A percentile compares a stretch with the other conserved stretches of the same genome.
These are phyloP conservation scores for Pseudomyrmex flavicornis DNA, from an alignment of 1,140 invertebrate species.

Conservation along the genomic window DNA sequence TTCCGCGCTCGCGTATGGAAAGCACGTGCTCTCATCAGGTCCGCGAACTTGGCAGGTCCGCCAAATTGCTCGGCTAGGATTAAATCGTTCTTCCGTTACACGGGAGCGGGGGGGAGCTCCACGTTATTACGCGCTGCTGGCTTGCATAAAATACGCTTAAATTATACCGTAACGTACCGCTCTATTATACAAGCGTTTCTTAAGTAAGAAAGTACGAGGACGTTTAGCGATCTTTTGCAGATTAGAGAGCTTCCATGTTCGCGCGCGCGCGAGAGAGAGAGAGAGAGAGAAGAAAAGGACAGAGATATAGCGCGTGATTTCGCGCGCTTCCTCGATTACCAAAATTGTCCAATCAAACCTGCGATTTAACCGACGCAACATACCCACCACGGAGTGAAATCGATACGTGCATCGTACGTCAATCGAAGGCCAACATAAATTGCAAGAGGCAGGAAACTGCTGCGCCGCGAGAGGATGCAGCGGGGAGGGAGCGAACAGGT, in stretches of 20 bases:
- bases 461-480: conserved; percentile 21
- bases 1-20: conserved; percentile 63
- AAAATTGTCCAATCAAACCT: conserved; percentile 59
- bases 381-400: conserved; percentile 16
- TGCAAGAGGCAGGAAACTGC: conserved; percentile 28
- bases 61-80: conserved; percentile 68
- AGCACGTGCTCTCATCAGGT: conserved; percentile 69
- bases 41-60: conserved; percentile 68
- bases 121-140: conserved; percentile 40
- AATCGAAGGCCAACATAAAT: conserved; percentile 52
- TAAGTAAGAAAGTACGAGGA: conserved; percentile 37
- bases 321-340: conserved; percentile 34
- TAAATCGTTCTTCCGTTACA: conserved; percentile 70
- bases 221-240: conserved; percentile 55
- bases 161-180: conserved; percentile 48
- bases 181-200: conserved; percentile 49
- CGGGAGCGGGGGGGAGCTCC: not conserved
- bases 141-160: conserved; percentile 62
- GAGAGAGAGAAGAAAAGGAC: not conserved
- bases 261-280: too few species aligned
- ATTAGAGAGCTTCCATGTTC: conserved; percentile 31
- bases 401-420: conserved; percentile 56
- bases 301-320: not conserved
- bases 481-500: conserved; percentile 33
- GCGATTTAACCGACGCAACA: conserved; percentile 58